Conservation (phyloP, 2,888 invertebrate species). For the Euclidia mi region DNA sequence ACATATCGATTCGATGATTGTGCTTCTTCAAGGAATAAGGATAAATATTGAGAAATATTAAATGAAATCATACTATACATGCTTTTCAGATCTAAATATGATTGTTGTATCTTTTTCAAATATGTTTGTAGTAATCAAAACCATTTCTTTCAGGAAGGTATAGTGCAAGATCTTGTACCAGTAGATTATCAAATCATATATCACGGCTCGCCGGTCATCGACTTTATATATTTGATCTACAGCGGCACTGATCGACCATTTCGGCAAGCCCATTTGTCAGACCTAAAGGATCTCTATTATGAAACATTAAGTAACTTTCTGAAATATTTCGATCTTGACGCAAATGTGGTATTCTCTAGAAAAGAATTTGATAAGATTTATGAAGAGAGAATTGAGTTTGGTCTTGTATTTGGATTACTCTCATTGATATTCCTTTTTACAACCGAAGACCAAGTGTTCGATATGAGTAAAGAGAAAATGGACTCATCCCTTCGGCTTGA, state of each 20-base stretch:
- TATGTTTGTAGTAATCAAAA: too few species aligned
- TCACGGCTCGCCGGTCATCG: conserved; percentile 65
- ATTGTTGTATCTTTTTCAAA: background rate
- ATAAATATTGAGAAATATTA: too few species aligned
- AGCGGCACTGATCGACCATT: conserved; percentile 63
- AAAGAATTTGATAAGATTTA: conserved; percentile 63
- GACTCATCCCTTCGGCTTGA: too few species aligned
- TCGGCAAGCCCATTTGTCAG: conserved; percentile 57
- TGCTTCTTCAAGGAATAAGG: too few species aligned
- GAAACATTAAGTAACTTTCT: conserved; percentile 59
- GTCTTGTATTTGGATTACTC: conserved; percentile 15
- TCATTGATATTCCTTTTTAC: too few species aligned
- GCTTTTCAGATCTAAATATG: too few species aligned
- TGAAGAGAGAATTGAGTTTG: conserved; percentile 60
- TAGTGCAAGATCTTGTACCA: conserved; percentile 58
- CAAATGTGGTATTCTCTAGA: conserved; percentile 58
- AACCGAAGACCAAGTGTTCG: too few species aligned
- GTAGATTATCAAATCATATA: conserved; percentile 68
- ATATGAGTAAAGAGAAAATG: too few species aligned
- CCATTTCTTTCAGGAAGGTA: conserved; percentile 66
- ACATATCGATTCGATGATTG: too few species aligned
- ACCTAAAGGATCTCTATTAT: conserved; percentile 66
- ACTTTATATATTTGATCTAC: conserved; percentile 68
- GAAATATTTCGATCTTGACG: conserved; percentile 61
- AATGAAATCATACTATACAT: too few species aligned